Evolutionary conservation across 2,888 invertebrate species (phyloP), one percentile per base, ranked within the genome.

Genomic region (Protonemura montana): DNA sequence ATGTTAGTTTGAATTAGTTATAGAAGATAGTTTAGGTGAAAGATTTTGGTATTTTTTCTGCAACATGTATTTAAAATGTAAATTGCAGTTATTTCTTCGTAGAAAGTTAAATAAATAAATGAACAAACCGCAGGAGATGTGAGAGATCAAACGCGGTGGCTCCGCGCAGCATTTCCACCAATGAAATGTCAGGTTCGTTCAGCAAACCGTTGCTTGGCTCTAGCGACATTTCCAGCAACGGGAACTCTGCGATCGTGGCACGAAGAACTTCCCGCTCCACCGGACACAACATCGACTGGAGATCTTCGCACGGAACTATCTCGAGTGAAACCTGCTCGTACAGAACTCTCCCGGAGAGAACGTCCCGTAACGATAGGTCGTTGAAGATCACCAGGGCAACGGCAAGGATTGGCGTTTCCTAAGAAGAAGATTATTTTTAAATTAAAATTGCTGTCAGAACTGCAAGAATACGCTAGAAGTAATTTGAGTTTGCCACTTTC

Each of bases 361-460:
- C 83, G 82, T 85, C 76, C 6, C 35, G 85, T 27, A 87, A n/a
- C n/a, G 92, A 91, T 87, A 92, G 90, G 86, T 93, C 92, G 88
- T 93, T 92, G 76, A 94, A 92, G 87, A 94, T 90, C 88, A 94
- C 92, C 90, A 95, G 92, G 42, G 93, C 92, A 87, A 95, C 90
- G 27, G 94, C 91, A 88, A 95, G 90, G 88, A 94, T 91, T 13
- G 94, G 94, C 90, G 95, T 94, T 10, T 92, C 91, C 59, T 59
- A 21, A 2, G 59, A 21, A 21, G 59, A 13, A 13, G 5, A 35
- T 6, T 35, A 10, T 35, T 35, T 6, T 3, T 35, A 35, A 35
- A 35, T 10, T 35, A 6, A 35, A 35, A 10, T 3, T 35, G 35
- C 10, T 35, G 10, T 35, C 5, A 35, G 35, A 35, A 35, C 3